phyloP scores from a whole-genome alignment of 2,113 vertebrate species.

The Caracal caracal region DNA sequence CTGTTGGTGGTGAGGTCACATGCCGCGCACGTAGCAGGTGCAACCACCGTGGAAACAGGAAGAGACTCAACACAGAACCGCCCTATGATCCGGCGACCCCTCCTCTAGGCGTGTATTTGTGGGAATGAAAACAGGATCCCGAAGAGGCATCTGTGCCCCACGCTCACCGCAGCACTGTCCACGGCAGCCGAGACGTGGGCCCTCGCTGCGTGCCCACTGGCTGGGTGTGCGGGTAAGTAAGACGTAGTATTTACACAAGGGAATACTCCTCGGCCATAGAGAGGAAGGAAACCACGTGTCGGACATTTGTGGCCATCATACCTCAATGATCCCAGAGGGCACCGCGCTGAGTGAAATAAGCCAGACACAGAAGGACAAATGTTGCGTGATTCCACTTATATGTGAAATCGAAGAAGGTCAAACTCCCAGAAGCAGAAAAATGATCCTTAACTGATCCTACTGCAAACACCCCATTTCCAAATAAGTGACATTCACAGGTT shows the following conservation, averaged over 20 bases:
- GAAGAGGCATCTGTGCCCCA: not conserved
- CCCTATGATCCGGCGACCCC: not conserved
- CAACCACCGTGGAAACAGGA: no score
- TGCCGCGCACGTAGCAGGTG: no score
- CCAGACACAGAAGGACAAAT: not conserved
- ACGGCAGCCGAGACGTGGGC: no score
- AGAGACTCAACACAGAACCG: not conserved
- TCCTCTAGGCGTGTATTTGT: no score
- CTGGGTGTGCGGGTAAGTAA: not conserved
- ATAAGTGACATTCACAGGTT: not conserved
- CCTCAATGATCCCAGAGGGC: not conserved
- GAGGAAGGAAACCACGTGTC: not conserved
- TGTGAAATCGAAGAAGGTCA: not conserved
- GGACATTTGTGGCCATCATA: not conserved
- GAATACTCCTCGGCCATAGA: not conserved
- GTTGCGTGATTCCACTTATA: no score
- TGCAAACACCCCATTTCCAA: not conserved
- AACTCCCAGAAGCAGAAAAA: not conserved
- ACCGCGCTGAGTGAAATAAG: not conserved
- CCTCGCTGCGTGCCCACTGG: not conserved
- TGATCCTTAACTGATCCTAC: not conserved
- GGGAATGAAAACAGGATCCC: not conserved
- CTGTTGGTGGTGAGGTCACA: not conserved
- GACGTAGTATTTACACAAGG: not conserved
- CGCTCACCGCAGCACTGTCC: not conserved